Percentiles rank a stretch among this genome's conserved stretches.
phyloP scores from a whole-genome alignment of 2,888 invertebrate species.

The Macrosoma leucophasiata region DNA sequence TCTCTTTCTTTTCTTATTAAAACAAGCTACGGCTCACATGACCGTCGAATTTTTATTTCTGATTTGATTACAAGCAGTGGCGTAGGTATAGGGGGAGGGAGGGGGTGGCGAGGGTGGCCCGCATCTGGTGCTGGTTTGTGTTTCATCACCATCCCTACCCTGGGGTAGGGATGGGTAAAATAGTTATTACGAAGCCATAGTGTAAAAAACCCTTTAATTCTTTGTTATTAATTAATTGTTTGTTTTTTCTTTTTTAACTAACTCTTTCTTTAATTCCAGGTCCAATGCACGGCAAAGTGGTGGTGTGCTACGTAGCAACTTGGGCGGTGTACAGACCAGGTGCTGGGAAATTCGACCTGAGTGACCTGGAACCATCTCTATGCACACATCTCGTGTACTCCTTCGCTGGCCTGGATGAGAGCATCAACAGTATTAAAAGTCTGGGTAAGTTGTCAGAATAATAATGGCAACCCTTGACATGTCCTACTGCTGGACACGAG shows the following conservation, averaged over 20 bases:
- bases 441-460: constrained; percentile 77
- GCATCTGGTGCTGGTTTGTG: too few species aligned
- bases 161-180: too few species aligned
- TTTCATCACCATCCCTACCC: too few species aligned
- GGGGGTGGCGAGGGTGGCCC: too few species aligned
- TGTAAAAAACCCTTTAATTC: too few species aligned
- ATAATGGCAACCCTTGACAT: neutral
- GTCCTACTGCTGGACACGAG: neutral
- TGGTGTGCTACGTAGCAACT: constrained; percentile 87
- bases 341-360: constrained; percentile 79
- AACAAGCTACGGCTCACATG: too few species aligned
- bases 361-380: constrained; percentile 81
- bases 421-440: constrained; percentile 79
- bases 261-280: constrained; percentile 54
- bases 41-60: too few species aligned
- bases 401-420: constrained; percentile 84
- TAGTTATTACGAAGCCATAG: too few species aligned
- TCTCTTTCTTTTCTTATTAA: too few species aligned
- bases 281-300: constrained; percentile 81
- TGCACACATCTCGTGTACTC: constrained; percentile 90
- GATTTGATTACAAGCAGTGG: too few species aligned
- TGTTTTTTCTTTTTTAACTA: constrained; percentile 19
- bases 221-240: too few species aligned
- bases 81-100: too few species aligned
- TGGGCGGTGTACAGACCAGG: constrained; percentile 86